Evolutionary conservation across 2,888 invertebrate genomes (phyloP).

Genomic region (Agrochola litura): DNA sequence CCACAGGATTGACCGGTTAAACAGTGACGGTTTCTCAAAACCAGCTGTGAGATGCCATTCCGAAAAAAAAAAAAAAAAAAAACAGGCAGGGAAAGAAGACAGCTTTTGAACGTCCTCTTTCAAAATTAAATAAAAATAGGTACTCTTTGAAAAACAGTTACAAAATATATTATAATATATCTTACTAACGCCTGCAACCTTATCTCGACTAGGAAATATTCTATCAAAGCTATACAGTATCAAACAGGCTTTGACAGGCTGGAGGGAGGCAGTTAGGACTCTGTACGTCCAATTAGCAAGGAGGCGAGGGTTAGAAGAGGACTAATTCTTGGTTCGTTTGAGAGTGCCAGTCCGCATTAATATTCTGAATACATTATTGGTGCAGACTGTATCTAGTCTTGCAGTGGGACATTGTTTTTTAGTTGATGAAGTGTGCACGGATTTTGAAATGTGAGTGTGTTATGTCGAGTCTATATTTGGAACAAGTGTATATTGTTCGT

Average conservation of each 20-base stretch:
- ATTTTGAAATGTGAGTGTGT: constrained; percentile 1
- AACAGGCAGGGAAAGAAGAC: too few species aligned
- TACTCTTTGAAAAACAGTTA: not conserved
- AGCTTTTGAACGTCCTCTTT: not conserved
- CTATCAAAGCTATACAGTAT: constrained; percentile 21
- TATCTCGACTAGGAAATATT: constrained; percentile 7
- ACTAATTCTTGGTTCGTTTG: constrained; percentile 50
- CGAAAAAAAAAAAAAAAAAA: too few species aligned
- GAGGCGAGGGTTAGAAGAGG: constrained; percentile 39
- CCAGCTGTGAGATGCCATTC: too few species aligned
- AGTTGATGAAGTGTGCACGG: constrained; percentile 32
- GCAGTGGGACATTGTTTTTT: constrained; percentile 26
- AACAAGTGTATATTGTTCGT: not conserved
- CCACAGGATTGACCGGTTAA: too few species aligned
- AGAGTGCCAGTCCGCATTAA: constrained; percentile 35
- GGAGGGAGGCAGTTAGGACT: constrained; percentile 16
- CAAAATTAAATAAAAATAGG: not conserved
- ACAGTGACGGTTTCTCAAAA: too few species aligned
- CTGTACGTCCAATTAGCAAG: constrained; percentile 51
- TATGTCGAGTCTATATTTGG: not conserved
- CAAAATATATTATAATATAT: not conserved
- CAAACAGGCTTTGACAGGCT: constrained; percentile 44
- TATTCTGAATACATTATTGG: constrained; percentile 59
- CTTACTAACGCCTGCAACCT: not conserved
- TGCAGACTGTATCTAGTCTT: constrained; percentile 14